Evolutionary conservation across 2,888 invertebrate species (phyloP).

Genomic region (Parascotia fuliginaria): DNA sequence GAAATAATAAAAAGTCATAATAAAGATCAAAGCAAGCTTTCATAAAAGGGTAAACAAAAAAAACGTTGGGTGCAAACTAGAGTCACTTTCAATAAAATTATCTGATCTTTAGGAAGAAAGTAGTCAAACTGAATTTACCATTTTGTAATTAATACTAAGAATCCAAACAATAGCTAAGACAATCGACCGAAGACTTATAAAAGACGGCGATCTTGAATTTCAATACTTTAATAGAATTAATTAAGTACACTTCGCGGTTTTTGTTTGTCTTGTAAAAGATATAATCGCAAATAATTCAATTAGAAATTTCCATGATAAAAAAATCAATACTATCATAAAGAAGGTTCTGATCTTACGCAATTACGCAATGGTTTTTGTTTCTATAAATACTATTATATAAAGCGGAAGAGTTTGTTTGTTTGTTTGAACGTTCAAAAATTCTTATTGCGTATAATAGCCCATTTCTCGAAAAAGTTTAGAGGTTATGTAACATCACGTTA

Average conservation of each 20-base stretch:
- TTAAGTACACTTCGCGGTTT: slow-evolving; percentile 20
- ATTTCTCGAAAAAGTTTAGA: too few species aligned
- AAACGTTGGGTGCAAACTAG: slow-evolving; percentile 26
- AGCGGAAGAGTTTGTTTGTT: too few species aligned
- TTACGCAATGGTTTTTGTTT: too few species aligned
- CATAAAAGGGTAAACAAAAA: slow-evolving; percentile 31
- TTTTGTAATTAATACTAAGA: slow-evolving; percentile 54
- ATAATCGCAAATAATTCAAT: slow-evolving; percentile 2
- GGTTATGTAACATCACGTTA: too few species aligned
- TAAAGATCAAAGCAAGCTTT: slow-evolving; percentile 33
- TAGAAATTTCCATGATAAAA: too few species aligned
- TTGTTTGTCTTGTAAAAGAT: slow-evolving; percentile 7
- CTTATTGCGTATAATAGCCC: too few species aligned
- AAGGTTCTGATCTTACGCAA: too few species aligned
- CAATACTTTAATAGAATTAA: slow-evolving; percentile 48
- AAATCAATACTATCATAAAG: too few species aligned
- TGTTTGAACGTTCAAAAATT: too few species aligned
- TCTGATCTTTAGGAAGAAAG: slow-evolving; percentile 28
- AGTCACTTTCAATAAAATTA: too few species aligned
- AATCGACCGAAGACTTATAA: slow-evolving; percentile 55
- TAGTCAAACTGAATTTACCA: slow-evolving; percentile 41
- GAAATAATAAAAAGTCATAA: slow-evolving; percentile 11
- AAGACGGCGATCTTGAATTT: slow-evolving; percentile 48
- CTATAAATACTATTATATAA: too few species aligned
- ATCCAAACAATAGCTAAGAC: slow-evolving; percentile 52